These are phyloP conservation scores for Agrochola lota DNA, from an alignment of 2,888 invertebrate genomes.

Conservation along the genomic window DNA sequence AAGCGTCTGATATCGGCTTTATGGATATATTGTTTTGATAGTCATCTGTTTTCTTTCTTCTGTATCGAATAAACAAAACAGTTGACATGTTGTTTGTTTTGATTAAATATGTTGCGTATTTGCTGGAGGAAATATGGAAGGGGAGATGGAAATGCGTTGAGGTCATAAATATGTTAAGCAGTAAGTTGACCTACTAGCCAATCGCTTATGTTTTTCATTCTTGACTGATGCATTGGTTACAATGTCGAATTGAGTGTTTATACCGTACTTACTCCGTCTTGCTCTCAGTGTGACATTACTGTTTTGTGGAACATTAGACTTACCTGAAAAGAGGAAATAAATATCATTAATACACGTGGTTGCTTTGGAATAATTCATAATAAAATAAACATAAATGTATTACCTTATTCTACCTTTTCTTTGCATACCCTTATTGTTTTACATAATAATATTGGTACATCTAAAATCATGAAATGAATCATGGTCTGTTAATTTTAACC, in stretches of 20 bases:
- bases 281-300: not conserved
- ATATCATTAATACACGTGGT: conserved; percentile 3
- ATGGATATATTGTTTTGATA: conserved; percentile 15
- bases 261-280: conserved; percentile 24
- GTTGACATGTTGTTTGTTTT: conserved; percentile 29
- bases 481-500: no score
- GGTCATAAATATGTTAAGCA: conserved; percentile 36
- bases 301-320: conserved; percentile 5
- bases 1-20: not conserved
- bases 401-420: no score
- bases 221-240: not conserved
- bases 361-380: not conserved
- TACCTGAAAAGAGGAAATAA: conserved; percentile 51
- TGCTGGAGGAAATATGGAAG: conserved; percentile 5
- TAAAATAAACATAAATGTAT: no score
- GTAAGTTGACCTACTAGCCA: conserved; percentile 38
- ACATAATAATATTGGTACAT: no score
- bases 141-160: conserved; percentile 4
- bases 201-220: conserved; percentile 8
- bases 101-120: conserved; percentile 36
- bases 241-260: not conserved
- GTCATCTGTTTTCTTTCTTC: conserved; percentile 23
- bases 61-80: conserved; percentile 23
- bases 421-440: no score
- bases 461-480: no score